Conservation (phyloP, 2,797 vertebrate genomes). For the Atherinosoma microstoma region DNA sequence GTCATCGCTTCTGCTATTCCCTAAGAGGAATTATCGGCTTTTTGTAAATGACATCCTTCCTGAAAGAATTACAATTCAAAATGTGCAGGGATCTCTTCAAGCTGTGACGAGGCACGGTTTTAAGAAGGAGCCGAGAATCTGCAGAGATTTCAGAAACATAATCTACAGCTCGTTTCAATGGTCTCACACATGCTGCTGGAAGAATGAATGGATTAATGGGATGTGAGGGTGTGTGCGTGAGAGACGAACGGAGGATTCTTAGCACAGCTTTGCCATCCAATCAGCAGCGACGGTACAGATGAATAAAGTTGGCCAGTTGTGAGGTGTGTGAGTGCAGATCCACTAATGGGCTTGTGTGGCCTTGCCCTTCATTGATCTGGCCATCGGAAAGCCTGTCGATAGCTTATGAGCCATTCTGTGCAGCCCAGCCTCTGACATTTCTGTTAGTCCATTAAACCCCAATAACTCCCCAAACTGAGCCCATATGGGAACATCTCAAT, state of each 20-base stretch:
- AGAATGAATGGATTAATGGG: conserved; percentile 15
- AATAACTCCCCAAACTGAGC: conserved; percentile 51
- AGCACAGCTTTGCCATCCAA: conserved; percentile 68
- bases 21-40: conserved; percentile 36
- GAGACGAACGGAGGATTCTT: conserved; percentile 53
- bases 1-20: conserved; percentile 17
- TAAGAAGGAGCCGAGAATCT: conserved; percentile 14
- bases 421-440: conserved; percentile 46
- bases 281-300: conserved; percentile 75
- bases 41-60: conserved; percentile 20
- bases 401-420: conserved; percentile 69
- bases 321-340: conserved; percentile 45
- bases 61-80: conserved; percentile 33
- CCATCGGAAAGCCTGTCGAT: conserved; percentile 47
- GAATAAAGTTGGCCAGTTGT: conserved; percentile 64
- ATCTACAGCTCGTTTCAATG: conserved; percentile 23
- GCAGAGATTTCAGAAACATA: not conserved
- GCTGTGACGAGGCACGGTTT: conserved; percentile 25
- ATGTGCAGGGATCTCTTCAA: conserved; percentile 32
- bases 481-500: conserved; percentile 61
- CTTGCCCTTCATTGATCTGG: conserved; percentile 75
- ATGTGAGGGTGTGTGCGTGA: conserved; percentile 17
- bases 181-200: not conserved
- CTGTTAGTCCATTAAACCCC: conserved; percentile 67
- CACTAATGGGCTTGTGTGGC: conserved; percentile 72